Base-by-base conservation (phyloP, 2,888 invertebrate species). In the Parasteatoda lunata region DNA sequence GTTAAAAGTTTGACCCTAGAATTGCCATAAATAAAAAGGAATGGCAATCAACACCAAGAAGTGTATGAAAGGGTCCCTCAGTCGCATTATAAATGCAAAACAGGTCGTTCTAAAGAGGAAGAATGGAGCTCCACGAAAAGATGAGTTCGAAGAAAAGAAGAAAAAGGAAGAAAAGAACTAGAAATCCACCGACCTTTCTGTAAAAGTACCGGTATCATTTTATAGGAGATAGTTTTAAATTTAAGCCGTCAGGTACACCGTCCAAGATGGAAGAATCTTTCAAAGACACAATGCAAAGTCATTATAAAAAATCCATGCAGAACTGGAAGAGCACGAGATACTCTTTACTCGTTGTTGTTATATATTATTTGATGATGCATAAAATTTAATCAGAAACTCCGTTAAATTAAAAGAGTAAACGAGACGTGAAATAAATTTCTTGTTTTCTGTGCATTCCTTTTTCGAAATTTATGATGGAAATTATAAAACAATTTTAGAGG, bases 361-460 rank as follows among this genome's bases (percentile, higher is more conserved):
- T 30, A n/a, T 9, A 52, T 51, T 66, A 66, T 81, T 75, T 66
- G 75, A 81, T 84, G 83, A 64, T 47, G 77, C 77, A 52, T 77
- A 66, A 77, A 84, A 84, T 84, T 84, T 84, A 84, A 84, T 84
- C 77, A 84, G 71, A 51, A 84, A 30, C 77, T 51, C 47, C 15
- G 51, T 71, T 71, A 77, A 84, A 84, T 77, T 77, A 84, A 84
- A 77, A 72, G 52, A 75, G 30, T 68, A 72, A 80, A 64, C 52
- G 51, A 65, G 30, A 66, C 66, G 73, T 52, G 81, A 75, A 81
- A 54, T 79, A 79, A 79, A 71, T 71, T 77, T 52, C 13, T 9
- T 66, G 54, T 80, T 65, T 59, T 59, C 8, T 9, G 59, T 13
- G 59, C 59, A 59, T 59, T 59, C n/a, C 59, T 9, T 59, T 54